These are phyloP conservation scores for Tadarida brasiliensis DNA, from an alignment of 2,797 vertebrate species.

Conservation along the genomic window DNA sequence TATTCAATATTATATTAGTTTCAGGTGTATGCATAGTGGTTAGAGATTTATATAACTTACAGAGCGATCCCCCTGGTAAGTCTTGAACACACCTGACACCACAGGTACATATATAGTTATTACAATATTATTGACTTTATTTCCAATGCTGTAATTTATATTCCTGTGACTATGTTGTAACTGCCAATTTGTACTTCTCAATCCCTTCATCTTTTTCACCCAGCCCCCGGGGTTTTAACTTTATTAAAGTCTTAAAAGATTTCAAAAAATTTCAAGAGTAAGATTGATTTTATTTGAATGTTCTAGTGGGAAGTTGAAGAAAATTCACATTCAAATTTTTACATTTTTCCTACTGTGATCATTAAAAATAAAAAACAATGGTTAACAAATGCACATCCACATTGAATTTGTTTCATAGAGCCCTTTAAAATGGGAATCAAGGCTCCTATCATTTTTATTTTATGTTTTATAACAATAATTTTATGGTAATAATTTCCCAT, in stretches of 20 bases:
- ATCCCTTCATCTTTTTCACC: background rate
- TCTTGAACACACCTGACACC: background rate
- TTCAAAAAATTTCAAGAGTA: background rate
- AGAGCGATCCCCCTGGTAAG: too few relatives aligned
- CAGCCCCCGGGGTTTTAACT: background rate
- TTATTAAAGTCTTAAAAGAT: background rate
- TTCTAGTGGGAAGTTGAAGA: conserved; percentile 16
- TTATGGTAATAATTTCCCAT: background rate
- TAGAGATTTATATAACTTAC: background rate
- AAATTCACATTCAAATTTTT: background rate
- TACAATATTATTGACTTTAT: background rate
- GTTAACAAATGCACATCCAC: background rate
- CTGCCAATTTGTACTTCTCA: background rate
- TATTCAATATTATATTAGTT: background rate
- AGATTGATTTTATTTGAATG: conserved; percentile 30
- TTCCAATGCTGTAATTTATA: background rate
- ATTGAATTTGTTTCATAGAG: background rate
- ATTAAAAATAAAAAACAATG: background rate
- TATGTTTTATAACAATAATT: conserved; percentile 27
- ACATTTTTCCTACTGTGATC: background rate
- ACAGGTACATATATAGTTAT: too few relatives aligned
- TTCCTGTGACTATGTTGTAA: background rate
- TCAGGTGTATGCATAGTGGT: background rate
- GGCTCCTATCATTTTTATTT: background rate
- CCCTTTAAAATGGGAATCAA: background rate